Evolutionary conservation across 2,797 vertebrate species (phyloP), one percentile per base, ranked within the genome.

Genomic region (Galagoides demidoff): DNA sequence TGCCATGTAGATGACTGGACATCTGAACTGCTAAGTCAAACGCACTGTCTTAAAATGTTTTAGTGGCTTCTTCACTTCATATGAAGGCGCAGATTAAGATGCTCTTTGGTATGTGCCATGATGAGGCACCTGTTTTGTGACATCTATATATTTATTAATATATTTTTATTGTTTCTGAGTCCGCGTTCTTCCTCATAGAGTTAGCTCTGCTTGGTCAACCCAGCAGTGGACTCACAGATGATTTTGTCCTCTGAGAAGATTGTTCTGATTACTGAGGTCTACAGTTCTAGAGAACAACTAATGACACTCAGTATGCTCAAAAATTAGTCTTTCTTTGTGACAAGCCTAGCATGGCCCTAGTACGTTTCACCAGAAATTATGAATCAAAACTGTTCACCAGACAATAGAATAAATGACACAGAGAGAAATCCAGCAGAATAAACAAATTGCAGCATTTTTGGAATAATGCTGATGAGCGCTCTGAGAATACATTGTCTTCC

Each of bases 351-450:
- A 90, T 23, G 8, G 55, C 14, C 61, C 29, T 59, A 59, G 17
- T 74, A 68, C 34, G 68, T 70, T 86, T 92, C 78, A 19, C 85
- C 70, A 90, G 52, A 86, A 8, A 55, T 66, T 93, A 66, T 3
- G 0, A 89, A 78, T 92, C 49, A 83, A 57, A 93, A 83, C 29
- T 68, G 0, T 85, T 90, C n/a, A 84, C 39, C 70, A 74, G 39
- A 63, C 68, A 25, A 76, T 77, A 77, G 49, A 83, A 89, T 12
- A 78, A 39, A 70, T 68, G 20, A 70, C 64, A 57, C 43, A 79
- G 29, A 64, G 70, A 82, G 49, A 89, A 74, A 7, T 3, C 37
- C 57, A 63, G 12, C 3, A 89, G 31, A 74, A 45, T 39, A 73
- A 79, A 76, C 31, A 45, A 29, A 37, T 37, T 92, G 19, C 9